Evolutionary conservation across 2,888 invertebrate genomes (phyloP).

Genomic region (Drosophila longiperda): DNA sequence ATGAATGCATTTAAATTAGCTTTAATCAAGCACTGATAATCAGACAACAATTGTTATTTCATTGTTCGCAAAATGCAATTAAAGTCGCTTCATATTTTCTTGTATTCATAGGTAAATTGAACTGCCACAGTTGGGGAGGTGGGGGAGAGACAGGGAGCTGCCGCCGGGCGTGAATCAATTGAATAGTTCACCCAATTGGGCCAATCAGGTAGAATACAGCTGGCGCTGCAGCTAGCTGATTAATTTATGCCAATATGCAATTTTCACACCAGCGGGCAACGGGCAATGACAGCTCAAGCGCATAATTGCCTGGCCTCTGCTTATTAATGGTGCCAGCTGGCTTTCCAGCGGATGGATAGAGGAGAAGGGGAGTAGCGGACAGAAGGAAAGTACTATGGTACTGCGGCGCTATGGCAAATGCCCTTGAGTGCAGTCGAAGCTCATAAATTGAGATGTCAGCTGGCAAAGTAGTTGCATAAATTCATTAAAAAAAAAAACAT

Average conservation of each 20-base stretch:
- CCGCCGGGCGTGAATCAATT: constrained; percentile 35
- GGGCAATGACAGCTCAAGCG: constrained; percentile 75
- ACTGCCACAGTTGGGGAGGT: background rate
- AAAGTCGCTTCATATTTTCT: constrained; percentile 25
- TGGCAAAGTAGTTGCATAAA: constrained; percentile 70
- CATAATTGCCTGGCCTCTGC: constrained; percentile 67
- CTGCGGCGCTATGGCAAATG: constrained; percentile 39
- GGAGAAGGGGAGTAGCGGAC: constrained; percentile 23
- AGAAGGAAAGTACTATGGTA: constrained; percentile 29
- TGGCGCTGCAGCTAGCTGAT: constrained; percentile 59
- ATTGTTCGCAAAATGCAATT: constrained; percentile 21
- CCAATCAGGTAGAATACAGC: constrained; percentile 61
- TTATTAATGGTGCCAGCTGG: constrained; percentile 67
- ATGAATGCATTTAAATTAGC: constrained; percentile 19
- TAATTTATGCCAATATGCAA: constrained; percentile 78
- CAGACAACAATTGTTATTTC: background rate
- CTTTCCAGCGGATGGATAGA: background rate
- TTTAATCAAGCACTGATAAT: constrained; percentile 20
- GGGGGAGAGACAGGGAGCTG: no score
- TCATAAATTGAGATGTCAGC: constrained; percentile 75
- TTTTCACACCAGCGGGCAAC: constrained; percentile 71
- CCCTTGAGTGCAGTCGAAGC: constrained; percentile 47
- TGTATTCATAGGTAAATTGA: constrained; percentile 40
- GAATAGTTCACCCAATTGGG: constrained; percentile 48
- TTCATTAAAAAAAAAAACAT: constrained; percentile 65